These are phyloP conservation scores for Arnoldichthys spilopterus DNA, from an alignment of 2,797 vertebrate genomes.

Conservation along the genomic window DNA sequence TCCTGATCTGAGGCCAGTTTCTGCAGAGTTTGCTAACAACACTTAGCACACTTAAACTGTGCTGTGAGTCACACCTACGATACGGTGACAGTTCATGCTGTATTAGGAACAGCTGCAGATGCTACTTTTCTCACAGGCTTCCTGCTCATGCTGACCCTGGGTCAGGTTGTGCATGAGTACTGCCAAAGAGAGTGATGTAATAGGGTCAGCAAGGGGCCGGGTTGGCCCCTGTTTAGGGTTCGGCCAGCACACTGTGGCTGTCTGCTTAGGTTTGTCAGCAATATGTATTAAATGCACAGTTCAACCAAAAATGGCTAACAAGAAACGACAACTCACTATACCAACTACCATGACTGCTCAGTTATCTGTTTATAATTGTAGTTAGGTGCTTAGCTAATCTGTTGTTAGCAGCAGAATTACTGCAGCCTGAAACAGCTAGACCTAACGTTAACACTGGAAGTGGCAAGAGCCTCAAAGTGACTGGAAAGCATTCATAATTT, in stretches of 20 bases:
- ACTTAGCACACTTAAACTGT: constrained; percentile 21
- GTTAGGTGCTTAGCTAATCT: background rate
- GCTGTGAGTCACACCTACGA: constrained; percentile 48
- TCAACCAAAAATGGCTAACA: background rate
- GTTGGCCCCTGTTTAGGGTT: background rate
- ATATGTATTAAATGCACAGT: constrained; percentile 8
- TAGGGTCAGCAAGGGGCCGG: constrained; percentile 35
- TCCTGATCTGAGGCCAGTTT: background rate
- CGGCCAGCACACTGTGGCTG: background rate
- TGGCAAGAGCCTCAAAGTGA: too few species aligned
- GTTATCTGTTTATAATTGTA: background rate
- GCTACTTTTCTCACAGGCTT: constrained; percentile 61
- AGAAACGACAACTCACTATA: background rate
- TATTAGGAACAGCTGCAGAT: constrained; percentile 68
- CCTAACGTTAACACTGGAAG: too few species aligned
- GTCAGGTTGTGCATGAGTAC: constrained; percentile 27
- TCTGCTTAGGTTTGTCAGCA: background rate
- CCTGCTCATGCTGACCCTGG: constrained; percentile 6
- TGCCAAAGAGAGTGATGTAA: constrained; percentile 13
- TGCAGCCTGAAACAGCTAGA: background rate
- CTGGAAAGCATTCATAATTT: too few species aligned
- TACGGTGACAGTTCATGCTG: constrained; percentile 63
- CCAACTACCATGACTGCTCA: too few species aligned
- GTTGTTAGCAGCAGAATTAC: background rate
- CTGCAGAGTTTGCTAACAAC: constrained; percentile 1